These are phyloP conservation scores for Jordanella pulchra DNA, from an alignment of 2,797 vertebrate species.

Conservation along the genomic window DNA sequence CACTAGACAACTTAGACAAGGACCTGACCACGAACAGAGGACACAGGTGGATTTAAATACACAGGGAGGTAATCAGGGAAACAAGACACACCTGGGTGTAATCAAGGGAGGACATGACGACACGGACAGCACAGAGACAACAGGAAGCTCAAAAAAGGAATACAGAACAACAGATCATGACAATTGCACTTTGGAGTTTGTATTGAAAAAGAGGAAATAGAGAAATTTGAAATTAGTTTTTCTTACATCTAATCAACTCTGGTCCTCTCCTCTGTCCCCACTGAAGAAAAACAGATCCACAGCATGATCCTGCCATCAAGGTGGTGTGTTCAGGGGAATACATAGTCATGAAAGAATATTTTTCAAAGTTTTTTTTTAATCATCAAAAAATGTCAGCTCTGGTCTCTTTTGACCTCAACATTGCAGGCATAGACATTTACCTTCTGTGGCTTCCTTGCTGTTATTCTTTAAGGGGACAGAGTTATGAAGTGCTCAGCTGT, in stretches of 20 bases:
- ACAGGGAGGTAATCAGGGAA: too few species aligned
- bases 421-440: background rate
- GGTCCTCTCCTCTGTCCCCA: background rate
- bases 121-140: too few species aligned
- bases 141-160: too few species aligned
- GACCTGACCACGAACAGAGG: too few species aligned
- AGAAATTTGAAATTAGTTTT: too few species aligned
- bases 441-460: background rate
- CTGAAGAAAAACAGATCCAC: background rate
- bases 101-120: too few species aligned
- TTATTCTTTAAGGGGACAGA: background rate
- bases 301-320: background rate
- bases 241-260: background rate
- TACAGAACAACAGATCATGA: too few species aligned
- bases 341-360: background rate
- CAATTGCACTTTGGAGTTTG: too few species aligned
- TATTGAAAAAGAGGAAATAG: too few species aligned
- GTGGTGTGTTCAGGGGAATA: background rate
- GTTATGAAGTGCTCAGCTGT: background rate
- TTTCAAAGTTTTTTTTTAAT: background rate
- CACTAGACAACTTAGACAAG: too few species aligned
- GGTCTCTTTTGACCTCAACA: background rate
- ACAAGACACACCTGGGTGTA: too few species aligned
- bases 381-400: background rate
- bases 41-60: too few species aligned